These are phyloP conservation scores for Pseudoatta argentina DNA, from an alignment of 1,140 invertebrate genomes.

Conservation along the genomic window DNA sequence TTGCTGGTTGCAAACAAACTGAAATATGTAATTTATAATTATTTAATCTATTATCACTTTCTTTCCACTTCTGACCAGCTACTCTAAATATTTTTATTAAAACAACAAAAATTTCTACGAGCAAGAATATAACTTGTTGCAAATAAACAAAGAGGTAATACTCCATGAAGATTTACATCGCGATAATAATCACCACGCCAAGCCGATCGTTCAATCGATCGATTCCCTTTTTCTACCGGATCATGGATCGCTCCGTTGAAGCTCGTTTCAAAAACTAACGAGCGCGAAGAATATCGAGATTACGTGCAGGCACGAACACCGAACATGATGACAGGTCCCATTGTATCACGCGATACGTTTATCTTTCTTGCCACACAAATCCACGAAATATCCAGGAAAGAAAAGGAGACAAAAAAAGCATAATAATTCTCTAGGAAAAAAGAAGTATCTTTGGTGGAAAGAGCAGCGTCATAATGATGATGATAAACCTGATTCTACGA, in stretches of 20 bases:
- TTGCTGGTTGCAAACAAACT: not conserved
- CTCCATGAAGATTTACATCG: not conserved
- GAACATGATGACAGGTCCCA: constrained; percentile 61
- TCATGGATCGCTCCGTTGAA: constrained; percentile 23
- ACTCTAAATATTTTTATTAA: not conserved
- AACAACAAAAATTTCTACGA: not conserved
- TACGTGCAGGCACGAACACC: constrained; percentile 31
- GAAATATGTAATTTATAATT: not conserved
- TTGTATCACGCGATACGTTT: constrained; percentile 31
- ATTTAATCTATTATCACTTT: not conserved
- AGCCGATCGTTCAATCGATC: constrained; percentile 23
- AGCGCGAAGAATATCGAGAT: constrained; percentile 48
- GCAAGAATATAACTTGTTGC: not conserved
- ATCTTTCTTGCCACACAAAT: constrained; percentile 1
- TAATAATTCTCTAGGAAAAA: constrained; percentile 1
- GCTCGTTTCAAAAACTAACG: constrained; percentile 55
- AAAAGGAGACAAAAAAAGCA: constrained; percentile 25
- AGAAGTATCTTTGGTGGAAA: constrained; percentile 8
- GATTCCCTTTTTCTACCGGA: constrained; percentile 36
- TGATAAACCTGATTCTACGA: constrained; percentile 27
- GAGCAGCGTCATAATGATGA: not conserved
- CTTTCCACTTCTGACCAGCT: not conserved
- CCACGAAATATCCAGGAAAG: not conserved
- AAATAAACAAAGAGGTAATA: not conserved
- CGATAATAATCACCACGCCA: constrained; percentile 6